Percentiles rank a stretch among this genome's conserved stretches.
These are phyloP conservation scores for Trachythela sp. DNA, from an alignment of 64 coral and sea anemone species.

Conservation along the genomic window DNA sequence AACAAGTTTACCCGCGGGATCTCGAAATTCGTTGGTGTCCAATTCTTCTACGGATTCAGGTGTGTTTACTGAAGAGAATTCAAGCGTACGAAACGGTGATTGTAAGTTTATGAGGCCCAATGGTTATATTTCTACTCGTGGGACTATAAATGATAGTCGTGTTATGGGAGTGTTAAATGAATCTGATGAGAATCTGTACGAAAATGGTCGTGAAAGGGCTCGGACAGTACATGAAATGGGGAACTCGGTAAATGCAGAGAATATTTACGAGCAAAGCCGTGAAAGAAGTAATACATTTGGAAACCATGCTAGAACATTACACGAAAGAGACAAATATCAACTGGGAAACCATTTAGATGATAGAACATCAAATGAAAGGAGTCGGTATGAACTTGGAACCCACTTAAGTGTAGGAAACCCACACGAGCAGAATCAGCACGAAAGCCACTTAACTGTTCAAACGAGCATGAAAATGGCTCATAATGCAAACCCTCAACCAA, in stretches of 20 bases:
- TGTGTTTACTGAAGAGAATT: slow-evolving; percentile 6
- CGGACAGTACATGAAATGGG: neutral
- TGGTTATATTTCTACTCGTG: neutral
- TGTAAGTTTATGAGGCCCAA: neutral
- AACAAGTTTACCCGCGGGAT: slow-evolving; percentile 1
- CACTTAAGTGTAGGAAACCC: neutral
- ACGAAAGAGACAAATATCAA: neutral
- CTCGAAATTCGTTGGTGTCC: neutral
- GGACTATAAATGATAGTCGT: neutral
- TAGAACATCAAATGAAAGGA: neutral
- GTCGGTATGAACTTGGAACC: neutral
- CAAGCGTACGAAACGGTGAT: neutral
- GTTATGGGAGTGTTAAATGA: neutral
- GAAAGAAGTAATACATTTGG: neutral
- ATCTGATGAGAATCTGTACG: neutral
- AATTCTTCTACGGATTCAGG: slow-evolving; percentile 10
- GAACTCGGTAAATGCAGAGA: neutral
- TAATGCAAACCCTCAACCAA: slow-evolving; percentile 9
- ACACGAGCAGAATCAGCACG: neutral
- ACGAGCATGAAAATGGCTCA: slow-evolving; percentile 3
- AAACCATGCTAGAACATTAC: neutral
- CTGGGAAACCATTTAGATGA: neutral
- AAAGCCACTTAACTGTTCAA: neutral
- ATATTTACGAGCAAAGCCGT: neutral
- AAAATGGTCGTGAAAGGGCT: neutral